Evolutionary conservation across 1,140 invertebrate genomes (phyloP), one percentile per base, ranked within the genome.

Genomic region (Bradynema listronoti): DNA sequence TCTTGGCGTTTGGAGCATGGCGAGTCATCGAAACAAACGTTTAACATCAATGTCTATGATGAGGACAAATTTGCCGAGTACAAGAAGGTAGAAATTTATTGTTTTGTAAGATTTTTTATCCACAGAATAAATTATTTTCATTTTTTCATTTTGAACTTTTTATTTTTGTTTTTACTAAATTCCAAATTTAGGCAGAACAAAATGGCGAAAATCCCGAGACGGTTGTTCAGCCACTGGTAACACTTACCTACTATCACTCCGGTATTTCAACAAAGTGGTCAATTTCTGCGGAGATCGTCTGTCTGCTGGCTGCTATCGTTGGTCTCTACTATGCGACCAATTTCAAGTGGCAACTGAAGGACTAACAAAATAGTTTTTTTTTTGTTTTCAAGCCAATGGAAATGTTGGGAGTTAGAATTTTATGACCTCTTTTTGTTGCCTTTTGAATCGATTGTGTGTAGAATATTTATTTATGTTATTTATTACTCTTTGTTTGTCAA

Each of bases 211-310:
- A 66, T 36, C 61, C 65, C 0, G 49, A 64, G 2, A 63, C 68
- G 45, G 63, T 80, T 9, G 14, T 4, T 14, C 76, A 78, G 56
- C 78, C 80, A 16, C 56, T 81, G 2, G 78, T 80, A 62, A 77
- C 78, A 33, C 68, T 81, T 45, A 54, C 68, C 6, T 61, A 81
- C 24, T 70, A 69, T 58, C 81, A 82, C 55, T 65, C 69, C 19
- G 72, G 72, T 24, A 56, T 73, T 33, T 54, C 65, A 19, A 60
- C 29, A n/a, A 78, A 75, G 43, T 61, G 52, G 14, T 65, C 66
- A 16, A 22, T 75, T 22, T 75, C 75, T 29, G 51, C 67, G 25
- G 72, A 75, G 50, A 58, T 60, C 16, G 63, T 74, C 14, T 74
- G 61, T 33, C 39, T 77, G 22, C n/a, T 72, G 11, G 19, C 75